Evolutionary conservation across 2,888 invertebrate species (phyloP), one percentile per base, ranked within the genome.

Genomic region (Watsonalla binaria): DNA sequence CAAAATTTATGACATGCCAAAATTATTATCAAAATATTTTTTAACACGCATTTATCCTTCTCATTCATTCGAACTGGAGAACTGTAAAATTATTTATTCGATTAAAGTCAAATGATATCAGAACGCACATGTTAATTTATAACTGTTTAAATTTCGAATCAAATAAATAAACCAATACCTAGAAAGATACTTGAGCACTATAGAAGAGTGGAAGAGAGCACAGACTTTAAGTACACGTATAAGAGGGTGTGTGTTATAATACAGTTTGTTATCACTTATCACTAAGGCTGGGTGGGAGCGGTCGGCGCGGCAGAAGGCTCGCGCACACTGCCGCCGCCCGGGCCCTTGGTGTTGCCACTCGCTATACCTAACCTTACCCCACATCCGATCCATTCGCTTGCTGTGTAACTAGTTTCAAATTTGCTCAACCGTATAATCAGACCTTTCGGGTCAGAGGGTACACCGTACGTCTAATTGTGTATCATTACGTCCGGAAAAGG

Each of bases 291-390:
- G 65, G 63, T 63, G 62, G 66, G 62, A 68, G 72, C 88, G 87
- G 74, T 78, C 77, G 80, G 77, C 79, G 79, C 83, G 80, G 81
- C 69, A 58, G 73, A 63, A 70, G 76, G 69, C 80, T 85, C 86
- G 90, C 89, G 89, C 85, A 85, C 75, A 90, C 90, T 90, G 89
- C 79, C 86, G 83, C 79, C 80, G 84, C 89, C 89, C 89, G 88
- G 88, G 87, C 68, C 53, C 61, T 53, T 61, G 47, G 79, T 74
- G 83, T 84, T 89, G 79, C 86, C 84, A 76, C 62, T 11, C 60
- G 58, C 56, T 53, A 35, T 45, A 45, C 34, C 52, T 63, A 58
- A 63, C 63, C 61, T 71, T 72, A 72, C 74, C 76, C 73, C 61
- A 65, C 51, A 65, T 60, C 47, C 24, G 39, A 49, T 45, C 51